Base-by-base conservation (phyloP, 2,113 vertebrate genomes). In the Pleuronectes platessa region DNA sequence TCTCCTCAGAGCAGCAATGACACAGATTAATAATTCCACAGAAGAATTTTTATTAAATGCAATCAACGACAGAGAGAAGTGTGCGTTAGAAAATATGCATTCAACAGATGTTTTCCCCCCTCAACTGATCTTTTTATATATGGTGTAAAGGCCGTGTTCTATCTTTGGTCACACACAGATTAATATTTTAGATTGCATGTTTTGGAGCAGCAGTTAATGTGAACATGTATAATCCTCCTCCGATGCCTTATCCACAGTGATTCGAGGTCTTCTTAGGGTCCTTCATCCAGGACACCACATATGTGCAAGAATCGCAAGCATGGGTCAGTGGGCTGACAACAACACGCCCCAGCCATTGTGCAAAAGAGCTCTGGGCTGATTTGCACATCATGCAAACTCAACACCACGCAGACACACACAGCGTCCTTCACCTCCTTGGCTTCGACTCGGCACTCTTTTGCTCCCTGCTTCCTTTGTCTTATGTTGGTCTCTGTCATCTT, bases 321-420 rank as follows among this genome's bases (percentile, higher is more conserved):
- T 68, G 87, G 91, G 86, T 93, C 91, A 91, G 74, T 83, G 82
- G 76, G 51, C 79, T 78, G 80, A 85, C 74, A 68, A 66, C 70
- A 88, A 63, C 65, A 86, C 27, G 72, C 78, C 68, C n/a, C 4
- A 76, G 59, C 37, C 14, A 47, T 71, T 77, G 71, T 87, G 90
- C 87, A 81, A 88, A 88, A 84, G 37, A 80, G 78, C 86, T 89
- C 67, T 53, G 71, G 84, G 79, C 71, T 82, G 42, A 69, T 89
- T 83, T 84, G 75, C 76, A 73, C 68, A 72, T 78, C 88, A 73
- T 76, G 74, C 72, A 78, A 47, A 65, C 63, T 61, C 76, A 49
- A 64, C 45, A 47, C 12, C 45, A 53, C 31, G 15, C 51, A 78
- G 42, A 76, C 68, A 78, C 79, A 81, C n/a, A 55, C 53, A 56